Evolutionary conservation across 2,888 invertebrate genomes (phyloP).

Genomic region (Microchrysa polita): DNA sequence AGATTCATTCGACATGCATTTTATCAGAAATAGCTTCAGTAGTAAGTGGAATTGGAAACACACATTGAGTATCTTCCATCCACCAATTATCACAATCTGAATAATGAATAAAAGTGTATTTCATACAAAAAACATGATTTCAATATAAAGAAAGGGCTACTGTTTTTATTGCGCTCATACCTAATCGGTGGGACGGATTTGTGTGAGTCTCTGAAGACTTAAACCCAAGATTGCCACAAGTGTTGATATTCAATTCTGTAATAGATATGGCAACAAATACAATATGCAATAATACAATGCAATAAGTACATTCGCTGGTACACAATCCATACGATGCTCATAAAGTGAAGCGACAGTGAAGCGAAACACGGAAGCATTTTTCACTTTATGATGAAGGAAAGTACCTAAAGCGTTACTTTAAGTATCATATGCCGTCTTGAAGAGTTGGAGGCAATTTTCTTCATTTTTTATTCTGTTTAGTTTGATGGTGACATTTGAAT

Average conservation of each 20-base stretch:
- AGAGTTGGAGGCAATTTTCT: neutral
- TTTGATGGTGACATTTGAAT: too few relatives aligned
- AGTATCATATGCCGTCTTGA: neutral
- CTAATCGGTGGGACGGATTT: neutral
- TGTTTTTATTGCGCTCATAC: neutral
- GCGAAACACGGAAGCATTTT: constrained; percentile 11
- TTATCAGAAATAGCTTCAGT: neutral
- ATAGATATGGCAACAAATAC: constrained; percentile 1
- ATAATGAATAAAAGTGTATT: neutral
- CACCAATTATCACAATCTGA: neutral
- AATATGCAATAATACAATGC: constrained; percentile 1
- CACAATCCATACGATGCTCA: neutral
- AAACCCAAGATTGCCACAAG: neutral
- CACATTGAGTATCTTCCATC: neutral
- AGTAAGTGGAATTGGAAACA: neutral
- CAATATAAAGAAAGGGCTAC: neutral
- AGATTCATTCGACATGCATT: neutral
- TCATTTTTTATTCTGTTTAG: too few relatives aligned
- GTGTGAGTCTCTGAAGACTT: neutral
- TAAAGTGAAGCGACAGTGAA: neutral
- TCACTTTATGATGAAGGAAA: constrained; percentile 6
- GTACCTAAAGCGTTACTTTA: neutral
- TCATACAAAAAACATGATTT: neutral
- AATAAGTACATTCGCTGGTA: neutral
- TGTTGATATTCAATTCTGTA: constrained; percentile 11